Evolutionary conservation across 2,888 invertebrate genomes (phyloP).

Genomic region (Diaphora mendica): DNA sequence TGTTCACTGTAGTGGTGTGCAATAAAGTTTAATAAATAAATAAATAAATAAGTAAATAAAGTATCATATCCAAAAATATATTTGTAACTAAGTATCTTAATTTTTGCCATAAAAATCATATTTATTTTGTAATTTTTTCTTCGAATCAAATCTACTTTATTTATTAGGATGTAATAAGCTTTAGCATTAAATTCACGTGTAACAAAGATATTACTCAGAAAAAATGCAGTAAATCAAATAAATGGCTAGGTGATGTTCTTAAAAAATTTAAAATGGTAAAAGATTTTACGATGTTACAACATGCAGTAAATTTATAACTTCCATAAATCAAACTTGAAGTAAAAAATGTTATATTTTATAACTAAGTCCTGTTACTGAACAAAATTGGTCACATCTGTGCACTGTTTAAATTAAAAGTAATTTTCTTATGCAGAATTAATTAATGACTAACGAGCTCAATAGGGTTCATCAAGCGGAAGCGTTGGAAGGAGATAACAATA

Average conservation of each 20-base stretch:
- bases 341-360: slow-evolving; percentile 35
- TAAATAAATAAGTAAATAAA: too few species aligned
- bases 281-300: background rate
- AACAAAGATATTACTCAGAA: background rate
- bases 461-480: slow-evolving; percentile 86
- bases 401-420: slow-evolving; percentile 85
- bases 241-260: background rate
- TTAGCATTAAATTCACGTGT: background rate
- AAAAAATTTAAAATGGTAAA: background rate
- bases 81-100: background rate
- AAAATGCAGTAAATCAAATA: background rate
- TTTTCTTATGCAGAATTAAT: slow-evolving; percentile 87
- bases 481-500: slow-evolving; percentile 61
- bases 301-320: background rate
- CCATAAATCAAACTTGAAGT: slow-evolving; percentile 33
- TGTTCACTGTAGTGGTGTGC: too few species aligned
- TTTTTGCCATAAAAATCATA: background rate
- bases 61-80: too few species aligned
- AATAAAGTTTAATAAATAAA: too few species aligned
- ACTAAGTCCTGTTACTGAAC: slow-evolving; percentile 42
- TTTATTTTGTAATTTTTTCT: background rate
- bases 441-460: slow-evolving; percentile 87
- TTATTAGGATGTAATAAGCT: too few species aligned
- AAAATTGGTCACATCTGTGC: slow-evolving; percentile 77
- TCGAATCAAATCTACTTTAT: too few species aligned